Conservation (phyloP, 2,797 vertebrate genomes). For the Myotis findleyi region DNA sequence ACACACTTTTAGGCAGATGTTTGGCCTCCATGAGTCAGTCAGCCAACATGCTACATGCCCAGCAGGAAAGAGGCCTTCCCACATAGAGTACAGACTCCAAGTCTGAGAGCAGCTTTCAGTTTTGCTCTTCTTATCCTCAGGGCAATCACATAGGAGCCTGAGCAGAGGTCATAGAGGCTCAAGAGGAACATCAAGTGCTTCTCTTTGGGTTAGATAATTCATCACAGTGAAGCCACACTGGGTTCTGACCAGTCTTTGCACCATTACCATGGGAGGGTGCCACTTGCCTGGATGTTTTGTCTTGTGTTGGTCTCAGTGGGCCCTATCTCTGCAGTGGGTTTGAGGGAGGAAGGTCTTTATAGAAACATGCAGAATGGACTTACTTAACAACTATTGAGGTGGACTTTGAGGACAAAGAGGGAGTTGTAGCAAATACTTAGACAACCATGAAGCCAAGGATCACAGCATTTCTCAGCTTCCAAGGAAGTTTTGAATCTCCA, state of each 20-base stretch:
- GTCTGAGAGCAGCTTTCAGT: neutral
- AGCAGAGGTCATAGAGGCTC: neutral
- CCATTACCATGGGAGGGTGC: accelerated
- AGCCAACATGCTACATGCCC: neutral
- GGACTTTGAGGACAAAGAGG: neutral
- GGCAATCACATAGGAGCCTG: neutral
- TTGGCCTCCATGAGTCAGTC: neutral
- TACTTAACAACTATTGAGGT: neutral
- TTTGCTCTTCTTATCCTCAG: neutral
- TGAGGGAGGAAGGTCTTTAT: neutral
- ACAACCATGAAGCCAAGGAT: neutral
- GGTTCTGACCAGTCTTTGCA: neutral
- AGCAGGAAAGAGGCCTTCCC: neutral
- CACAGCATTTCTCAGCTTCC: neutral
- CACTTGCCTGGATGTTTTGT: neutral
- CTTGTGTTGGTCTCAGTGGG: too few relatives aligned
- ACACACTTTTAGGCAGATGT: neutral
- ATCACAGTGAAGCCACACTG: neutral
- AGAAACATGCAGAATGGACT: neutral
- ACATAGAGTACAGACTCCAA: neutral
- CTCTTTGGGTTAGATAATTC: neutral
- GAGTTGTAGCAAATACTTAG: neutral
- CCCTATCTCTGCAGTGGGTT: neutral
- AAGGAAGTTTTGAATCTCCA: neutral
- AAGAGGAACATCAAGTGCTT: neutral